Conservation (phyloP, 2,113 vertebrate genomes). For the Gobio gobio region DNA sequence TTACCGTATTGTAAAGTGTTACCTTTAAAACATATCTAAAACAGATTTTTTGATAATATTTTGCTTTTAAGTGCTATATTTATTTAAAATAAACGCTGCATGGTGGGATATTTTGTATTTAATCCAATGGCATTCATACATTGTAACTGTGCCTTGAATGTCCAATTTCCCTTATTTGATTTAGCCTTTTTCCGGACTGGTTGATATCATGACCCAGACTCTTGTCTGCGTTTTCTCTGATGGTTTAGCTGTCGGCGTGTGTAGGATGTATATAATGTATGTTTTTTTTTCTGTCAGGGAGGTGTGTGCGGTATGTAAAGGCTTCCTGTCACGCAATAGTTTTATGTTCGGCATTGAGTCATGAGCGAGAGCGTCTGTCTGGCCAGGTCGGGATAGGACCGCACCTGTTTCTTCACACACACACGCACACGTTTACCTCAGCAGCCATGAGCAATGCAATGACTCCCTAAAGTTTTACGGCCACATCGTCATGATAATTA, state of each 20-base stretch:
- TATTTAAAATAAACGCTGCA: not conserved
- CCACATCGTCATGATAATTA: conserved; percentile 24
- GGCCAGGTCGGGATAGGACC: conserved; percentile 43
- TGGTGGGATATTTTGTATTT: not conserved
- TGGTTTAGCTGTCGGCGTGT: not conserved
- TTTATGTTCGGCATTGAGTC: conserved; percentile 49
- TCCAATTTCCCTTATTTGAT: not conserved
- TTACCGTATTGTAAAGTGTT: too few species aligned
- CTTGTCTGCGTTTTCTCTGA: not conserved
- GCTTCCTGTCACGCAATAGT: conserved; percentile 49
- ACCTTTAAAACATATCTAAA: too few species aligned
- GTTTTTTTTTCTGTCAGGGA: conserved; percentile 28
- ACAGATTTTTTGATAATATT: too few species aligned
- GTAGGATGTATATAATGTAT: conserved; percentile 33
- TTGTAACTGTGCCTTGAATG: not conserved
- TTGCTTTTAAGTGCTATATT: not conserved
- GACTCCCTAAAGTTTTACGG: conserved; percentile 25
- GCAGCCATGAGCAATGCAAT: conserved; percentile 30
- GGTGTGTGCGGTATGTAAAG: conserved; percentile 53
- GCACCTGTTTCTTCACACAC: conserved; percentile 47
- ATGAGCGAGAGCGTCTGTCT: conserved; percentile 42
- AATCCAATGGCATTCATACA: not conserved
- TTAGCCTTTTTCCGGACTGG: not conserved
- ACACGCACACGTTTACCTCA: not conserved
- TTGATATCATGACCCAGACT: not conserved